Evolutionary conservation across 2,888 invertebrate species (phyloP).

Genomic region (Bugula neritina): DNA sequence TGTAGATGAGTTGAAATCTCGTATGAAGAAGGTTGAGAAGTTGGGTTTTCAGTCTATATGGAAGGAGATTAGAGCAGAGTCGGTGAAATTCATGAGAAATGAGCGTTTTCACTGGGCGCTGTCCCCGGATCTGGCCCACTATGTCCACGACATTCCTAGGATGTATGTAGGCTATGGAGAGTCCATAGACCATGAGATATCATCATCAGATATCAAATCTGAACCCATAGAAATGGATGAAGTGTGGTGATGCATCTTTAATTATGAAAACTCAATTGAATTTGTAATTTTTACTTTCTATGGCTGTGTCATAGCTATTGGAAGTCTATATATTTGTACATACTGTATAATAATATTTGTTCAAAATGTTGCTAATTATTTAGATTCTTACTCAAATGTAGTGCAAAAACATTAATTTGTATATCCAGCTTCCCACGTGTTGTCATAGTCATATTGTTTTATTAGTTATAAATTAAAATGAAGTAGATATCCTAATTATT

Average conservation of each 20-base stretch:
- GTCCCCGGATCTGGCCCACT: slow-evolving; percentile 1
- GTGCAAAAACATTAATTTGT: too few species aligned
- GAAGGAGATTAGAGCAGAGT: not conserved
- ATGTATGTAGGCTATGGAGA: slow-evolving; percentile 10
- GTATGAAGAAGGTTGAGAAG: slow-evolving; percentile 1
- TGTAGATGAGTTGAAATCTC: not conserved
- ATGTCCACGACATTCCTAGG: not conserved
- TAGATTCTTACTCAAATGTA: too few species aligned
- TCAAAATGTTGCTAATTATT: too few species aligned
- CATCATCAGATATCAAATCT: not conserved
- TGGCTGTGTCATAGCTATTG: too few species aligned
- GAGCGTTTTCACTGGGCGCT: slow-evolving; percentile 8
- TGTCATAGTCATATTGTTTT: too few species aligned
- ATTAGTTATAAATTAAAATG: too few species aligned
- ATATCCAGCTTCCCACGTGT: too few species aligned
- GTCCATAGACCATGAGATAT: not conserved
- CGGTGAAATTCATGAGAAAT: not conserved
- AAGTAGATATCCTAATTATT: too few species aligned
- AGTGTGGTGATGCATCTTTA: slow-evolving; percentile 8
- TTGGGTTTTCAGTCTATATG: slow-evolving; percentile 20
- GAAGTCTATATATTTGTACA: too few species aligned
- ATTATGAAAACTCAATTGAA: too few species aligned
- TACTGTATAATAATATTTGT: too few species aligned
- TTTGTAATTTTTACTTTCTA: too few species aligned
- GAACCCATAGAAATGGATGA: slow-evolving; percentile 3